Evolutionary conservation across 2,113 vertebrate species (phyloP), one percentile per base, ranked within the genome.

Genomic region (Saccopteryx bilineata): DNA sequence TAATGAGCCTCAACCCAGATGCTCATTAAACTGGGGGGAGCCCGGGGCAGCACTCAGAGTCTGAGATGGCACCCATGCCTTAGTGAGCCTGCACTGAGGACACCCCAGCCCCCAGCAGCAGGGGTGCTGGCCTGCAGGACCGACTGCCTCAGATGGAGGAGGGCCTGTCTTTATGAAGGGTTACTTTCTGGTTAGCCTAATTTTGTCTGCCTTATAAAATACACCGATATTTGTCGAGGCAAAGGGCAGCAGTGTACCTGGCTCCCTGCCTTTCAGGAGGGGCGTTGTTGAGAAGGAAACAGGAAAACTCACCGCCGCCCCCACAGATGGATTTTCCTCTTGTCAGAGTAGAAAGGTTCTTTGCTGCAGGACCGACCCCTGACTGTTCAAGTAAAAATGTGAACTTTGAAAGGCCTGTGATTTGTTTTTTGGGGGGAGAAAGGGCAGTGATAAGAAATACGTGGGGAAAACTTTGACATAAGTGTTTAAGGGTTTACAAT

Each of bases 151-250:
- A 3, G 50, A 54, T 10, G 28, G 52, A 21, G 28, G 52, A 21
- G 75, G 52, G 28, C 15, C 94, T 72, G 26, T 31, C n/a, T 72
- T 24, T 87, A 56, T 63, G 88, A 94, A 93, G 94, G 72, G n/a
- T 61, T 78, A 0, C 94, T 79, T 93, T 95, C 93, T 92, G 89
- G 60, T 80, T 52, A 86, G 93, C 95, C 93, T 82, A 0, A 66
- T 68, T 95, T 87, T 21, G 65, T 5, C 39, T 76, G 68, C 66
- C 63, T 76, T 84, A 72, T 26, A 72, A 97, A 96, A 93, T 5
- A 31, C 33, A 90, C 48, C 83, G 31, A 1, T 10, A 24, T 18
- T 19, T 7, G 13, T 91, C 24, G 18, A 50, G 21, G 66, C 68
- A 52, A 76, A 71, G 65, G 93, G 48, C 87, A 13, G 19, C 60